Evolutionary conservation across 2,113 vertebrate genomes (phyloP).

Genomic region (Larimichthys crocea): DNA sequence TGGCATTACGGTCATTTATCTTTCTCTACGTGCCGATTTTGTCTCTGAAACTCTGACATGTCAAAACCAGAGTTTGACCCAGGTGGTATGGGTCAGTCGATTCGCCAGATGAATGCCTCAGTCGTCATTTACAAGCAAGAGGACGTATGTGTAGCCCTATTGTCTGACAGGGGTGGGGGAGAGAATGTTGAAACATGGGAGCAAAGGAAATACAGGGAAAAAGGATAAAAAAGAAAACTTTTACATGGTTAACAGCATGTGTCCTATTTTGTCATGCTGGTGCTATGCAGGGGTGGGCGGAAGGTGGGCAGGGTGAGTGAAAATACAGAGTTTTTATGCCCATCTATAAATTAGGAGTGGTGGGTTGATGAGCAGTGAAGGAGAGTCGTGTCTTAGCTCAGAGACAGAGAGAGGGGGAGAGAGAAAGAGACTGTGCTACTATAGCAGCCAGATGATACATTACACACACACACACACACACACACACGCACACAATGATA

Average conservation of each 20-base stretch:
- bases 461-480: slow-evolving; percentile 34
- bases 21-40: neutral
- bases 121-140: slow-evolving; percentile 23
- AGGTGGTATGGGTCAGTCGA: slow-evolving; percentile 14
- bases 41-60: slow-evolving; percentile 20
- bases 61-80: slow-evolving; percentile 40
- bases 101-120: slow-evolving; percentile 8
- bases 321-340: slow-evolving; percentile 80
- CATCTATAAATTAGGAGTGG: slow-evolving; percentile 80
- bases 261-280: slow-evolving; percentile 79
- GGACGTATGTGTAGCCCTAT: slow-evolving; percentile 12
- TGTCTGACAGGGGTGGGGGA: neutral
- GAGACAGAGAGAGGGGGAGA: slow-evolving; percentile 42
- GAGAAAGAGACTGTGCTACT: slow-evolving; percentile 36
- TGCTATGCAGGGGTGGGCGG: slow-evolving; percentile 64
- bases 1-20: slow-evolving; percentile 34
- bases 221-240: slow-evolving; percentile 52
- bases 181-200: slow-evolving; percentile 16
- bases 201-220: slow-evolving; percentile 14
- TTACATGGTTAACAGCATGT: slow-evolving; percentile 80
- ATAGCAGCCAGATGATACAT: slow-evolving; percentile 61
- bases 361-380: slow-evolving; percentile 85
- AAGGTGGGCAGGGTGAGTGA: slow-evolving; percentile 69
- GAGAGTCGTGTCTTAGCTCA: slow-evolving; percentile 74
- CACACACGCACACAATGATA: slow-evolving; percentile 50